Evolutionary conservation across 1,140 invertebrate genomes (phyloP), one percentile per base, ranked within the genome.

Genomic region (Drosophila obscura): DNA sequence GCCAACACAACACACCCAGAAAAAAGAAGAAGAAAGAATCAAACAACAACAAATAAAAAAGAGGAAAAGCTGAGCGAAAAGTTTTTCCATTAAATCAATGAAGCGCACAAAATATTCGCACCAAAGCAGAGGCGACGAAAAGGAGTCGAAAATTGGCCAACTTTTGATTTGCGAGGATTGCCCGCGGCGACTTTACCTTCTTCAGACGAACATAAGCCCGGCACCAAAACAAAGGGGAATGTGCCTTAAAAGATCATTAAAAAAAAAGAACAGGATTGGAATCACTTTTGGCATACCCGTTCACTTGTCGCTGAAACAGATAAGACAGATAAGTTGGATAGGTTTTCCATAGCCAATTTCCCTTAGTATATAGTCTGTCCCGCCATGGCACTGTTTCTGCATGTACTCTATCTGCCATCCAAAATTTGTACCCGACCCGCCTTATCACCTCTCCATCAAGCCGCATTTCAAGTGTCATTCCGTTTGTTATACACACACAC

Each of bases 31-130:
- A 68, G 43, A 67, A 67, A 31, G 19, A 31, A 31, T 13, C 46
- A 72, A 35, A 44, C 59, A 64, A 62, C 24, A 55, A 59, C 61
- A 67, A 74, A 61, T 1, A 19, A 69, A 45, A 74, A 82, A 66
- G 44, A 69, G 19, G 35, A 69, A 68, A 44, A 69, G 59, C 51
- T 51, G 55, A 67, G 63, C 66, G 60, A 82, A 88, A 87, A 87
- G 71, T 87, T 87, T 87, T 87, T 73, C 83, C 83, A 87, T 87
- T 87, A 88, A 88, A 88, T 87, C 83, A 87, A 87, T 87, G 83
- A 83, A 87, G 79, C 79, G 83, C 51, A 71, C 64, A 87, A 88
- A 88, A 88, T 77, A 85, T 75, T 85, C 81, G 82, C 81, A 77
- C 81, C 74, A 74, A 50, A 48, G 61, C 52, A 31, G 44, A 50